Conservation (phyloP, 2,888 invertebrate species). For the Entomobrya multifasciata region DNA sequence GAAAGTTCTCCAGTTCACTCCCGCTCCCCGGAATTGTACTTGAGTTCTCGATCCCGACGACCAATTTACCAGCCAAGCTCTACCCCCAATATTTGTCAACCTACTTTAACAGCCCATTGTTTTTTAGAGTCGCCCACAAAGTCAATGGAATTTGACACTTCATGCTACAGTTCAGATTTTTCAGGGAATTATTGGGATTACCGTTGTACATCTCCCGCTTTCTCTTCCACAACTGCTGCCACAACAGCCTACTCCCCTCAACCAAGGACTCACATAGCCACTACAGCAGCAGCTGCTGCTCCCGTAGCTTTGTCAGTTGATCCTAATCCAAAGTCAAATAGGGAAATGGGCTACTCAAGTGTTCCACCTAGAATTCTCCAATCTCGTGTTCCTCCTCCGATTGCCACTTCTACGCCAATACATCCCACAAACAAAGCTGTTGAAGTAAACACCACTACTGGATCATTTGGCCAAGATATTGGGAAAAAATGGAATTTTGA, state of each 20-base stretch:
- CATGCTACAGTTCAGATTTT: conserved; percentile 75
- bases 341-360: conserved; percentile 69
- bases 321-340: conserved; percentile 68
- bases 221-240: conserved; percentile 62
- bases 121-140: conserved; percentile 78
- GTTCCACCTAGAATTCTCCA: conserved; percentile 68
- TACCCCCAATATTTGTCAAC: conserved; percentile 79
- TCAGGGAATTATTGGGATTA: conserved; percentile 78
- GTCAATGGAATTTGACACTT: conserved; percentile 76
- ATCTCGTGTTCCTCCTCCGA: conserved; percentile 62
- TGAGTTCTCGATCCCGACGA: conserved; percentile 77
- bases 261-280: background rate
- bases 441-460: conserved; percentile 2
- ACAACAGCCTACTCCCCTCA: conserved; percentile 42
- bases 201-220: conserved; percentile 73
- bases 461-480: conserved; percentile 57
- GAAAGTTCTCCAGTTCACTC: conserved; percentile 77
- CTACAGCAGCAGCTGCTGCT: conserved; percentile 51
- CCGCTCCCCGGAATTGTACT: conserved; percentile 77
- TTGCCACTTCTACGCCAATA: conserved; percentile 45
- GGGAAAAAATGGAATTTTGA: conserved; percentile 84
- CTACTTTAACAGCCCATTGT: conserved; percentile 79
- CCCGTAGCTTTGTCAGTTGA: conserved; percentile 57
- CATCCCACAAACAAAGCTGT: conserved; percentile 49
- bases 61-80: conserved; percentile 79